These are phyloP conservation scores for Archivesica marissinica DNA, from an alignment of 1,140 invertebrate species.

Conservation along the genomic window DNA sequence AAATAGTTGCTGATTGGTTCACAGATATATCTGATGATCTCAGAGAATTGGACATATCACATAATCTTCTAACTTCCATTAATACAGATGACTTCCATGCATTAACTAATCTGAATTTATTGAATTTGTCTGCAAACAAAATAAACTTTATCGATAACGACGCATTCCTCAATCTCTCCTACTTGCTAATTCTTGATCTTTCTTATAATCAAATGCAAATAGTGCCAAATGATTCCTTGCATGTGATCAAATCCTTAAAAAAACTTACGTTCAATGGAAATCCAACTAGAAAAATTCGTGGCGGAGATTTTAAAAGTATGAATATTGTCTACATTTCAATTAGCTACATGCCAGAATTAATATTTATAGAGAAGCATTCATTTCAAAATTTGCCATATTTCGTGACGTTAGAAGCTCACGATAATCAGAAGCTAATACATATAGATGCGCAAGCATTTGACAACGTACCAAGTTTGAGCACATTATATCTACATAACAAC, in stretches of 20 bases:
- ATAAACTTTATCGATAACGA: slow-evolving; percentile 66
- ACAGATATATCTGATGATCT: slow-evolving; percentile 72
- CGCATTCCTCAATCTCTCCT: slow-evolving; percentile 71
- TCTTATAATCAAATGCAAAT: slow-evolving; percentile 71
- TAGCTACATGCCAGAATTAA: slow-evolving; percentile 81
- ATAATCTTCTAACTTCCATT: slow-evolving; percentile 72
- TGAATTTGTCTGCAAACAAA: slow-evolving; percentile 75
- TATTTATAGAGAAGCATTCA: slow-evolving; percentile 81
- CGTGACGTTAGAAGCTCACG: slow-evolving; percentile 79
- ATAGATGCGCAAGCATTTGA: slow-evolving; percentile 83
- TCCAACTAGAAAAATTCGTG: slow-evolving; percentile 74
- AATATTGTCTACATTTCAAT: slow-evolving; percentile 80
- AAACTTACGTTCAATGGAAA: slow-evolving; percentile 79
- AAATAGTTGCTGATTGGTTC: slow-evolving; percentile 75
- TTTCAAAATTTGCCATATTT: slow-evolving; percentile 83
- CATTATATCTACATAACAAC: slow-evolving; percentile 83
- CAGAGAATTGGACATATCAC: slow-evolving; percentile 68
- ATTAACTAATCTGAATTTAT: slow-evolving; percentile 71
- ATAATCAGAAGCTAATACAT: slow-evolving; percentile 83
- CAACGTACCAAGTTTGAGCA: slow-evolving; percentile 78
- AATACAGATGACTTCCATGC: slow-evolving; percentile 69
- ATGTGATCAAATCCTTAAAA: slow-evolving; percentile 68
- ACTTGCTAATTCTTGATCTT: slow-evolving; percentile 74
- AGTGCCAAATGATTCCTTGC: slow-evolving; percentile 70
- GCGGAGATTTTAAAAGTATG: slow-evolving; percentile 79